A percentile compares a stretch with the other conserved stretches of the same genome.
Evolutionary conservation across 2,113 vertebrate species (phyloP).

Genomic region (Riparia riparia): DNA sequence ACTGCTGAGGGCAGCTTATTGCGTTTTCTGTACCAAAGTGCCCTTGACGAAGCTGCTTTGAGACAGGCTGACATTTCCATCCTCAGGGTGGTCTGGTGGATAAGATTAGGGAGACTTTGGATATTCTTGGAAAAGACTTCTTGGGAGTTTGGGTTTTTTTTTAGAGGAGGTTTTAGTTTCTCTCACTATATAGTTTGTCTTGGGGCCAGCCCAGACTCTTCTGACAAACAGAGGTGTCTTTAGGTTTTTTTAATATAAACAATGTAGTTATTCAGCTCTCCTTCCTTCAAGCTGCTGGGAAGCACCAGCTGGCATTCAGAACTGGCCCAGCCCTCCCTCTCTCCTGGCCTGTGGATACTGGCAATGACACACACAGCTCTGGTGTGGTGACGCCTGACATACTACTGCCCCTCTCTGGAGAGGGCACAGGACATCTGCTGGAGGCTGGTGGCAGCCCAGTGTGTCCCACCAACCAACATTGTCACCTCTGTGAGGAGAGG

Average conservation of each 20-base stretch:
- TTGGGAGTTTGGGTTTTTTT: no score
- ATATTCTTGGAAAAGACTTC: background rate
- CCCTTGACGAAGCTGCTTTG: background rate
- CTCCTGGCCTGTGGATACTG: background rate
- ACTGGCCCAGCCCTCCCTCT: background rate
- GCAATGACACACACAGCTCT: background rate
- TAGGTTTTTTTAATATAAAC: background rate
- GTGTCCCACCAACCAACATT: background rate
- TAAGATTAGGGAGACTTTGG: background rate
- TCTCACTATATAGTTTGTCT: background rate
- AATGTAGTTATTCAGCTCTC: background rate
- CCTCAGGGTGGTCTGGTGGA: rapidly evolving
- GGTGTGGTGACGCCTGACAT: background rate
- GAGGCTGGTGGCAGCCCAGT: background rate
- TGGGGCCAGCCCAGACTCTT: background rate
- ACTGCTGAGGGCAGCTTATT: background rate
- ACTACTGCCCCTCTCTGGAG: background rate
- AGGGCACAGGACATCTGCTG: background rate
- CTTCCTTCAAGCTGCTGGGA: background rate
- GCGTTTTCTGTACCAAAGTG: rapidly evolving
- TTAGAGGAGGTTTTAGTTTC: background rate
- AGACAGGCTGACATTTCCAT: background rate
- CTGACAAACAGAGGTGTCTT: background rate
- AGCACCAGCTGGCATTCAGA: background rate
- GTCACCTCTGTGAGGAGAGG: background rate